Evolutionary conservation across 2,888 invertebrate genomes (phyloP).

Genomic region (Teleiodes luculella): DNA sequence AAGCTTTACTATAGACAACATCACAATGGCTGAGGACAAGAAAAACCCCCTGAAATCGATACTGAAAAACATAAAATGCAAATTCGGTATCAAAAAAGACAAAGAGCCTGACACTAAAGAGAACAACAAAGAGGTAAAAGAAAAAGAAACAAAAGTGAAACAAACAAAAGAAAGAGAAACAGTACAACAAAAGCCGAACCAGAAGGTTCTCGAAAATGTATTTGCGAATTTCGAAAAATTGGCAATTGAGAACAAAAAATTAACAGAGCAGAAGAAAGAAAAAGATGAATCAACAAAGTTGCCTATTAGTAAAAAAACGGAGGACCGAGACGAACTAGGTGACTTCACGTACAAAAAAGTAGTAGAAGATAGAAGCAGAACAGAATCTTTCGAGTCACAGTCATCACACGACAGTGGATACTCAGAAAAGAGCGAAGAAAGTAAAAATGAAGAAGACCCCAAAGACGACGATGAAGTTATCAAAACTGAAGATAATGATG

Average conservation of each 20-base stretch:
- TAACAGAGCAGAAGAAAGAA: slow-evolving; percentile 19
- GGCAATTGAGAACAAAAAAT: slow-evolving; percentile 27
- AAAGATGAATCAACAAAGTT: slow-evolving; percentile 51
- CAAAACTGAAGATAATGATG: not conserved
- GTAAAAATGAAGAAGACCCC: not conserved
- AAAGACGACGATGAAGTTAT: not conserved
- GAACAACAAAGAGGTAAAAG: slow-evolving; percentile 17
- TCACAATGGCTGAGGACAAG: slow-evolving; percentile 43
- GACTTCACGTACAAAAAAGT: slow-evolving; percentile 34
- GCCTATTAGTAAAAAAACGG: slow-evolving; percentile 24
- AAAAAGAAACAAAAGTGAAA: slow-evolving; percentile 18
- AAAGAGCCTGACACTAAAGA: slow-evolving; percentile 26
- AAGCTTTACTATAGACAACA: not conserved
- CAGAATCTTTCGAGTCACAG: slow-evolving; percentile 40
- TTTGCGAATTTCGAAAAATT: slow-evolving; percentile 42
- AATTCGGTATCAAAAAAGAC: slow-evolving; percentile 33
- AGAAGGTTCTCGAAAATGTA: slow-evolving; percentile 33
- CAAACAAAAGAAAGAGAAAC: slow-evolving; percentile 23
- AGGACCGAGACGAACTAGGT: slow-evolving; percentile 11
- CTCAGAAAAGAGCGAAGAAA: slow-evolving; percentile 35
- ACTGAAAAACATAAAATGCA: slow-evolving; percentile 23
- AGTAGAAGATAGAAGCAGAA: slow-evolving; percentile 43
- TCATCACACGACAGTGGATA: slow-evolving; percentile 64
- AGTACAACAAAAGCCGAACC: slow-evolving; percentile 20
- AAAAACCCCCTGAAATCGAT: slow-evolving; percentile 46